These are phyloP conservation scores for Drosophila lini DNA, from an alignment of 1,140 invertebrate genomes.

Conservation along the genomic window DNA sequence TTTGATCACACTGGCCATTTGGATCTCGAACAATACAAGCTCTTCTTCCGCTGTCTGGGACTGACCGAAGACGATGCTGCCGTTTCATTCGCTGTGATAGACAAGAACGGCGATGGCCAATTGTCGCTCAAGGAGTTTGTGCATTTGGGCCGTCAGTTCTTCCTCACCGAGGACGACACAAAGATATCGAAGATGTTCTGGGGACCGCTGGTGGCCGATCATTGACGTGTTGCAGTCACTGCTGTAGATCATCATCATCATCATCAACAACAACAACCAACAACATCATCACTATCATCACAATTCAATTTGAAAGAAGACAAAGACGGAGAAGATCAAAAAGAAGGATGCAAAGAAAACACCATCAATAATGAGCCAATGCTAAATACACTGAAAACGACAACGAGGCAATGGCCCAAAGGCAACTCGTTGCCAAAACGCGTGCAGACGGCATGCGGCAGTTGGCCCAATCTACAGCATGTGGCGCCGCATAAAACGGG, in stretches of 20 bases:
- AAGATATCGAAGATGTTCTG: slow-evolving; percentile 93
- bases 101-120: slow-evolving; percentile 91
- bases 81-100: slow-evolving; percentile 90
- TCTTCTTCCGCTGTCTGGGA: slow-evolving; percentile 92
- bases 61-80: slow-evolving; percentile 90
- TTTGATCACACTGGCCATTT: slow-evolving; percentile 91
- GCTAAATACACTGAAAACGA: slow-evolving; percentile 44
- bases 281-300: slow-evolving; percentile 7
- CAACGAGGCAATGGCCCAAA: slow-evolving; percentile 13
- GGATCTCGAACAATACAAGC: slow-evolving; percentile 91
- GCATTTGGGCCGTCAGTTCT: slow-evolving; percentile 91
- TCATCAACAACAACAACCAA: slow-evolving; percentile 5
- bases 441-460: slow-evolving; percentile 62
- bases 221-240: slow-evolving; percentile 81
- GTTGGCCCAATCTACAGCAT: slow-evolving; percentile 74
- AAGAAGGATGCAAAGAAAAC: slow-evolving; percentile 10
- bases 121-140: slow-evolving; percentile 91
- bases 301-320: neutral
- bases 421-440: slow-evolving; percentile 54
- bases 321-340: slow-evolving; percentile 5
- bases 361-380: slow-evolving; percentile 58
- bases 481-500: slow-evolving; percentile 64
- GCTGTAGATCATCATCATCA: slow-evolving; percentile 66
- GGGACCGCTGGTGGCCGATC: slow-evolving; percentile 88
- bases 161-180: slow-evolving; percentile 90